Evolutionary conservation across 2,113 vertebrate species (phyloP).

Genomic region (Apteryx owenii): DNA sequence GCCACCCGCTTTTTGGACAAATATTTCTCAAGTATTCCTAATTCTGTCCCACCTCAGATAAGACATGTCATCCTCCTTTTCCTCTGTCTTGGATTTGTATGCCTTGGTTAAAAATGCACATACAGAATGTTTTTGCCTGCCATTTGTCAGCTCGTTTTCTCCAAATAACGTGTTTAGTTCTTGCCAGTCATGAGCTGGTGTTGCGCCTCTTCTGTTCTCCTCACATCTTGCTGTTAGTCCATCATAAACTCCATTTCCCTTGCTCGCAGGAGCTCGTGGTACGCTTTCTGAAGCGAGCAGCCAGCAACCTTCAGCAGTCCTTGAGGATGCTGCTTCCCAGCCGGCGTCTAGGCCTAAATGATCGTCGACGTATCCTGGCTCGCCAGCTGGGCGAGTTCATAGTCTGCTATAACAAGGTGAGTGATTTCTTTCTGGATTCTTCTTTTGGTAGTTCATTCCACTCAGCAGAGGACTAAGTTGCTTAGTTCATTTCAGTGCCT

Average conservation of each 20-base stretch:
- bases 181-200: neutral
- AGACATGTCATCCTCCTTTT: neutral
- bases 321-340: constrained; percentile 85
- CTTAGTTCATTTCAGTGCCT: neutral
- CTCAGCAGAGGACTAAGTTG: neutral
- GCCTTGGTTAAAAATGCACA: neutral
- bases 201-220: neutral
- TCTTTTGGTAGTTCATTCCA: neutral
- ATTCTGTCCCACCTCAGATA: neutral
- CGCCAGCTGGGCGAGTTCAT: constrained; percentile 92
- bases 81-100: neutral
- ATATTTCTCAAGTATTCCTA: neutral
- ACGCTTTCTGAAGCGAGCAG: constrained; percentile 90
- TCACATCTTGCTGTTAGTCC: neutral
- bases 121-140: neutral
- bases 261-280: constrained; percentile 89
- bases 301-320: constrained; percentile 89
- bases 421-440: neutral
- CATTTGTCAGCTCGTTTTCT: neutral
- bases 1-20: neutral
- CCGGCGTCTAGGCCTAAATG: constrained; percentile 79
- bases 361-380: constrained; percentile 88
- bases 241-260: neutral
- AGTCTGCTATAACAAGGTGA: constrained; percentile 88
- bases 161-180: neutral